Conservation (phyloP, 2,888 invertebrate genomes). For the Brenthis hecate region DNA sequence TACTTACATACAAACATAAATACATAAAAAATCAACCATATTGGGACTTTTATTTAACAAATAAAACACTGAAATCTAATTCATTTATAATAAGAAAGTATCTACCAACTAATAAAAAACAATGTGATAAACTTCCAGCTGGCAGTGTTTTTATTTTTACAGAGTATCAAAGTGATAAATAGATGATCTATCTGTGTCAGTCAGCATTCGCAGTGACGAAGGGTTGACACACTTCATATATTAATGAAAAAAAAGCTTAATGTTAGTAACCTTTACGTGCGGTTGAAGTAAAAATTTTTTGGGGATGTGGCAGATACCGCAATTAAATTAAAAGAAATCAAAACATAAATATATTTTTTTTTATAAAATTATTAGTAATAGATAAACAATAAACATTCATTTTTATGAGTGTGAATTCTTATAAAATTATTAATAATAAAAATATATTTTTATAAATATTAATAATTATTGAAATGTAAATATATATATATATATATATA, state of each 20-base stretch:
- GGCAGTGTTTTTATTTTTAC: background rate
- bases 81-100: background rate
- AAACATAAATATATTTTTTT: too few relatives aligned
- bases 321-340: too few relatives aligned
- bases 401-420: too few relatives aligned
- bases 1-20: background rate
- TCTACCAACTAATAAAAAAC: background rate
- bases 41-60: background rate
- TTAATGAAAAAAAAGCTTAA: background rate
- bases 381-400: too few relatives aligned
- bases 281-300: too few relatives aligned
- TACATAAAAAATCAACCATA: background rate
- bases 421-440: too few relatives aligned
- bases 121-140: background rate
- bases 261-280: too few relatives aligned
- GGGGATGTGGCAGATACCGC: too few relatives aligned
- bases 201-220: constrained; percentile 9
- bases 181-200: constrained; percentile 20
- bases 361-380: too few relatives aligned
- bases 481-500: too few relatives aligned
- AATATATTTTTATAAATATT: too few relatives aligned
- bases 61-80: background rate
- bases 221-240: constrained; percentile 17
- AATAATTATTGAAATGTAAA: too few relatives aligned
- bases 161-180: constrained; percentile 13